These are phyloP conservation scores for Neofelis nebulosa DNA, from an alignment of 2,113 vertebrate species.

Conservation along the genomic window DNA sequence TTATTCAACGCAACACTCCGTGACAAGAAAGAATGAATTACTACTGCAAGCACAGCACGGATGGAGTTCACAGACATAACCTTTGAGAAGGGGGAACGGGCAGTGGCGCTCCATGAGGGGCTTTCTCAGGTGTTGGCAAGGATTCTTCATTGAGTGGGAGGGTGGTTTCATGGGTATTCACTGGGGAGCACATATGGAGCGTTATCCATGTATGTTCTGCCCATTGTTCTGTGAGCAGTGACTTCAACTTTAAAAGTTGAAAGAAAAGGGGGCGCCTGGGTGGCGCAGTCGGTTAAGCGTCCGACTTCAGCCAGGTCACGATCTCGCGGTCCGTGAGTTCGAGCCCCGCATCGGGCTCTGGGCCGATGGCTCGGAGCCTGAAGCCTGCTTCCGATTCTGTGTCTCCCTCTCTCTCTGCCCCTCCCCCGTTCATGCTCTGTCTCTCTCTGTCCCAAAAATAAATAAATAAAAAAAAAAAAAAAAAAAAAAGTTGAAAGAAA, in stretches of 20 bases:
- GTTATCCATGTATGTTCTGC: not conserved
- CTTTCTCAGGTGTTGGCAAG: not conserved
- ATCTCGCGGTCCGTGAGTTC: no score
- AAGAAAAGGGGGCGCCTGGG: not conserved
- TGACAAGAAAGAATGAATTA: not conserved
- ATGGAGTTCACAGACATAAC: not conserved
- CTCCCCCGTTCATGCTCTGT: no score
- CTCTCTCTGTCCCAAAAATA: no score
- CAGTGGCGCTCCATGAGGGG: not conserved
- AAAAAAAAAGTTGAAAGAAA: not conserved
- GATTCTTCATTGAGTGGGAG: not conserved
- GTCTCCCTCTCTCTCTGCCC: no score
- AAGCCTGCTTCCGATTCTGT: no score
- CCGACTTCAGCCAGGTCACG: no score
- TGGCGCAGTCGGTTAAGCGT: no score
- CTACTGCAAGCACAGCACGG: not conserved
- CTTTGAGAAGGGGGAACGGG: not conserved
- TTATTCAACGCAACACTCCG: not conserved
- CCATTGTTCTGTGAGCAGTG: not conserved
- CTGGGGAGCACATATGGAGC: not conserved
- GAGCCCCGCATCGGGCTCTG: no score
- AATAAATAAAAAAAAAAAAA: no score
- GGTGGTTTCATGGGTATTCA: not conserved
- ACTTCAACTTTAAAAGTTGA: not conserved
- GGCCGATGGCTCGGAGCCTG: no score